Percentiles rank a stretch among this genome's conserved stretches.
Conservation (phyloP, 1,140 invertebrate genomes). For the Tetramorium parvispinum region DNA sequence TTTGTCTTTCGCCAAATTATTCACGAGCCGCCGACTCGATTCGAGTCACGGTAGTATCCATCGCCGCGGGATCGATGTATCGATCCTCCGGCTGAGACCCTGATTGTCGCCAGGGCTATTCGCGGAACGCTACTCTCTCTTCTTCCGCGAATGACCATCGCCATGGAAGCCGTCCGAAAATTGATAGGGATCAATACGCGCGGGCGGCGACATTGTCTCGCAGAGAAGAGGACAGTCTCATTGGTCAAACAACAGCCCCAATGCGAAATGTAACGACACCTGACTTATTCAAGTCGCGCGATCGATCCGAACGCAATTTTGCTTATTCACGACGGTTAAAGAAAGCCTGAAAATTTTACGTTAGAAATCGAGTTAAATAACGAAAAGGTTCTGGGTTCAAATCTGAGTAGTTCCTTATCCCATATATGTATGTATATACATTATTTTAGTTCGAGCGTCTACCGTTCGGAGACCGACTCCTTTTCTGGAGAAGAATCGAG, state of each 20-base stretch:
- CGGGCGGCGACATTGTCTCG: background rate
- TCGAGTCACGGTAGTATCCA: constrained; percentile 35
- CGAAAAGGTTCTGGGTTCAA: too few species aligned
- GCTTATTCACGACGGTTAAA: background rate
- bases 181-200: constrained; percentile 28
- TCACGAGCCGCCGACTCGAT: constrained; percentile 58
- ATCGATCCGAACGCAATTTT: background rate
- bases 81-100: constrained; percentile 48
- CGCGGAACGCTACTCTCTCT: constrained; percentile 5
- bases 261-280: constrained; percentile 6
- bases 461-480: too few species aligned
- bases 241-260: constrained; percentile 8
- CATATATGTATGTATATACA: too few species aligned
- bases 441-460: too few species aligned
- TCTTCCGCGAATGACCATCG: constrained; percentile 11
- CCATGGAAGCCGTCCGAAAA: constrained; percentile 22
- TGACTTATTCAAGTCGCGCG: background rate
- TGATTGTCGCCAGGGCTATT: constrained; percentile 32
- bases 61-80: constrained; percentile 67
- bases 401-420: too few species aligned
- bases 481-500: too few species aligned
- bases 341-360: background rate
- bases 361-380: too few species aligned
- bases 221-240: background rate
- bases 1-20: constrained; percentile 76